Conservation (phyloP, 2,888 invertebrate species). For the Abrostola triplasia region DNA sequence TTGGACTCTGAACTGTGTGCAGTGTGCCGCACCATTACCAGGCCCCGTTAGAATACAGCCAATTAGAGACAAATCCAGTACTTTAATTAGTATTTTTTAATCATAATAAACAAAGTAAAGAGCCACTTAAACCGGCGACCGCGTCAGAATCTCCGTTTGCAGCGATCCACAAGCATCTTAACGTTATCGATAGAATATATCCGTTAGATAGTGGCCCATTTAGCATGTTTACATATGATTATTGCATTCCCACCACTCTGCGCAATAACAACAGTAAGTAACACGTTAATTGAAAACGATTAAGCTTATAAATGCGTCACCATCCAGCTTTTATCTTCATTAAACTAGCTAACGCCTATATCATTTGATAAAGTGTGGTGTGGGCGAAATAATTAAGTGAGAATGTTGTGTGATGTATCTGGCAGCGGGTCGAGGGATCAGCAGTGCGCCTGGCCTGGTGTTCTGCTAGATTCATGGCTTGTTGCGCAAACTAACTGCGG, state of each 20-base stretch:
- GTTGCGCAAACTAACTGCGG: not conserved
- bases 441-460: not conserved
- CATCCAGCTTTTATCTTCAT: constrained; percentile 50
- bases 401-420: constrained; percentile 36
- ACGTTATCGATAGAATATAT: constrained; percentile 51
- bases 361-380: constrained; percentile 49
- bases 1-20: not conserved
- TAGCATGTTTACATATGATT: constrained; percentile 52
- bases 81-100: constrained; percentile 7
- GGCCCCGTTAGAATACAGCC: not conserved
- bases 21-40: not conserved
- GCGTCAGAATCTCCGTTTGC: constrained; percentile 6
- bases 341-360: constrained; percentile 50
- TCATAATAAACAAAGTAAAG: constrained; percentile 19
- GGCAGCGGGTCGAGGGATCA: constrained; percentile 7
- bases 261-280: constrained; percentile 49
- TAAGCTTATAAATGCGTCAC: constrained; percentile 56
- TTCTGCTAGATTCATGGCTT: not conserved
- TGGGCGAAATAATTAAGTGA: constrained; percentile 48
- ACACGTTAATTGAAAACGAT: constrained; percentile 71
- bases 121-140: constrained; percentile 6
- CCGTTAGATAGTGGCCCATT: constrained; percentile 35
- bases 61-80: constrained; percentile 6
- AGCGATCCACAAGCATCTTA: constrained; percentile 7
- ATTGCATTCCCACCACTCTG: constrained; percentile 45